phyloP scores from a whole-genome alignment of 2,113 vertebrate species.

The Tragulus kanchil region DNA sequence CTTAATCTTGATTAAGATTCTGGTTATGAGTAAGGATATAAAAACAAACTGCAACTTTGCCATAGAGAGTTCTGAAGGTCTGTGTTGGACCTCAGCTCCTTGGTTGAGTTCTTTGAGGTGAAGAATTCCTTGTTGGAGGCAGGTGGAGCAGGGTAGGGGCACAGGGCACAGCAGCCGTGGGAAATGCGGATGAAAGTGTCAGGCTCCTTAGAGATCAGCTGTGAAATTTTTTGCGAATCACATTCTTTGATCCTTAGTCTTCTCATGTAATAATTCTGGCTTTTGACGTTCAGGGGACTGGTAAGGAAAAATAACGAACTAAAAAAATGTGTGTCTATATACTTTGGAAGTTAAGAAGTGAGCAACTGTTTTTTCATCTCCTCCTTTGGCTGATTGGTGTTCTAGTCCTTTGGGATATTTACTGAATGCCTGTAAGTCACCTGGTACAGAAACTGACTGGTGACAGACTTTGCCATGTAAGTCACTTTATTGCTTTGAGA shows the following conservation, averaged over 20 bases:
- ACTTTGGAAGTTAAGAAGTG: background rate
- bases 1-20: background rate
- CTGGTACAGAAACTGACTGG: background rate
- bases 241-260: background rate
- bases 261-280: background rate
- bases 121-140: too few relatives aligned
- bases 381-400: background rate
- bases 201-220: background rate
- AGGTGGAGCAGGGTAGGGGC: background rate
- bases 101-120: background rate
- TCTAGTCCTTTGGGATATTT: background rate
- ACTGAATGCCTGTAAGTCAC: background rate
- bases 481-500: background rate
- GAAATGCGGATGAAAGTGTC: rapidly evolving
- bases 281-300: background rate
- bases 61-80: background rate
- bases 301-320: background rate
- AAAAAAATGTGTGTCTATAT: background rate
- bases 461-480: background rate
- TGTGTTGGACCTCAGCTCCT: background rate
- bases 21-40: background rate
- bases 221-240: background rate
- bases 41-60: background rate
- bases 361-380: background rate
- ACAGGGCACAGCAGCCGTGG: rapidly evolving